Conservation (phyloP, 2,113 vertebrate genomes). For the Crotophaga sulcirostris region DNA sequence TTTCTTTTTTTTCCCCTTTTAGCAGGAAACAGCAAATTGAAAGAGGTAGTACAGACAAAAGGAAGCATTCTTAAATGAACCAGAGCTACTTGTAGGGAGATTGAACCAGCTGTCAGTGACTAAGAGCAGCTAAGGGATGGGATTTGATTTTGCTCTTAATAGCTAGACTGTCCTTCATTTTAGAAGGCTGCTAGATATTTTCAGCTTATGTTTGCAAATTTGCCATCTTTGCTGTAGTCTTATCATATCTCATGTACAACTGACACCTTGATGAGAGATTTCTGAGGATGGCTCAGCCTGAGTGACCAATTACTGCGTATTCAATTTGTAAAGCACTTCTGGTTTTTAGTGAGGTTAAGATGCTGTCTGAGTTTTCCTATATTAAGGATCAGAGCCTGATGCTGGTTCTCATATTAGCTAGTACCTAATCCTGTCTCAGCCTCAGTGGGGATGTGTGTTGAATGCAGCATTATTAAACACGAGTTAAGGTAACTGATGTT, state of each 20-base stretch:
- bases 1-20: neutral
- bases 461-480: neutral
- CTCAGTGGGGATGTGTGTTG: neutral
- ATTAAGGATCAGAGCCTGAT: neutral
- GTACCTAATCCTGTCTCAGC: neutral
- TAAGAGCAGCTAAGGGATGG: neutral
- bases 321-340: neutral
- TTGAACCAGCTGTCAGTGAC: slow-evolving; percentile 7
- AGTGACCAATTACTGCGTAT: neutral
- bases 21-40: neutral
- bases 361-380: neutral
- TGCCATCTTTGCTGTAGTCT: neutral
- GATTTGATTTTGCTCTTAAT: slow-evolving; percentile 26
- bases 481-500: neutral
- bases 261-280: neutral
- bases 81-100: slow-evolving; percentile 18
- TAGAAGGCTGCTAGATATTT: slow-evolving; percentile 20
- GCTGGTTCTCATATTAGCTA: neutral
- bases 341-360: neutral
- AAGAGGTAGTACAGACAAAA: neutral
- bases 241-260: neutral
- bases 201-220: slow-evolving; percentile 12
- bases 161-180: slow-evolving; percentile 8
- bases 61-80: neutral
- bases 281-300: neutral